Evolutionary conservation across 2,888 invertebrate genomes (phyloP).

Genomic region (Polylopha cassiicola): DNA sequence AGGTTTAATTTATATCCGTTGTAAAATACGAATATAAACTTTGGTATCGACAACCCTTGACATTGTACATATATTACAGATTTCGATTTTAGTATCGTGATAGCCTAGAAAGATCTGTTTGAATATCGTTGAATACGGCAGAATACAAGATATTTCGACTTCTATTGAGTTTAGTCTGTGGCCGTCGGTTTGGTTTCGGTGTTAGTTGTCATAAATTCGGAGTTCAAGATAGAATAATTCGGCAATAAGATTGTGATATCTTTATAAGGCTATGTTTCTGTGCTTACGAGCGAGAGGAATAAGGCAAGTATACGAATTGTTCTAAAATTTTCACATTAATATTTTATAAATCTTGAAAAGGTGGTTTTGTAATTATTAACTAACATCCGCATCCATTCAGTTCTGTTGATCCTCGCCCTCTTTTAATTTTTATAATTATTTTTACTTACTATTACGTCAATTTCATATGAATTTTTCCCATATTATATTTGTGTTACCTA

Average conservation of each 20-base stretch:
- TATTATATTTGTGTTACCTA: too few species aligned
- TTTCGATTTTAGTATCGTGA: conserved; percentile 25
- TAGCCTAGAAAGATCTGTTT: conserved; percentile 5
- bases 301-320: not conserved
- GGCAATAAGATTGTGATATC: conserved; percentile 25
- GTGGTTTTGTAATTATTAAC: too few species aligned
- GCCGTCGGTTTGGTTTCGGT: conserved; percentile 11
- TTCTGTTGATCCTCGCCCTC: too few species aligned
- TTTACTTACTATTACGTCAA: too few species aligned
- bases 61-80: conserved; percentile 27
- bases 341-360: too few species aligned
- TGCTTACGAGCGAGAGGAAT: not conserved
- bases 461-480: too few species aligned
- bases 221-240: conserved; percentile 29
- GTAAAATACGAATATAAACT: conserved; percentile 38
- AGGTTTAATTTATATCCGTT: conserved; percentile 37
- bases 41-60: conserved; percentile 32
- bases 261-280: conserved; percentile 7
- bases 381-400: too few species aligned
- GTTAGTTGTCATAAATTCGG: conserved; percentile 17
- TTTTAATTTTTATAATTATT: too few species aligned
- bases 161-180: not conserved
- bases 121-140: not conserved
- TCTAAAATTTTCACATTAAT: too few species aligned
- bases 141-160: not conserved